A percentile compares a stretch with the other conserved stretches of the same genome.
phyloP scores from a whole-genome alignment of 2,113 vertebrate genomes.

The Gorsachius goisagi region DNA sequence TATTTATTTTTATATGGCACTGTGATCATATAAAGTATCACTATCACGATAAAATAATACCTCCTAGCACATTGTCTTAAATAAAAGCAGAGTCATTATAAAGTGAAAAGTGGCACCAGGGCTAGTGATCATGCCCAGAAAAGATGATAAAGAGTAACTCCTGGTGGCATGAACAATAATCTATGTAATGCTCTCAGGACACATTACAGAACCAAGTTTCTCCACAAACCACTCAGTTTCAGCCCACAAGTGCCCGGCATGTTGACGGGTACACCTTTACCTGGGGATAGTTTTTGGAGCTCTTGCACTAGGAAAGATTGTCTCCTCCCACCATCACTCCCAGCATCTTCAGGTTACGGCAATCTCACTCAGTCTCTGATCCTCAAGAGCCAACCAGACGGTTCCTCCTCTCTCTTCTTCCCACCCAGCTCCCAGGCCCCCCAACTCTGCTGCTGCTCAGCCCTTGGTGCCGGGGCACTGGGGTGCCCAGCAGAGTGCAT shows the following conservation, averaged over 20 bases:
- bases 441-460: background rate
- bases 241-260: background rate
- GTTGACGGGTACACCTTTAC: background rate
- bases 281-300: background rate
- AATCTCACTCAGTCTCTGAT: accelerated
- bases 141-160: background rate
- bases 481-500: background rate
- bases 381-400: background rate
- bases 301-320: background rate
- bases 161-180: background rate
- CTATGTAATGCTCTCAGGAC: background rate
- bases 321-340: background rate
- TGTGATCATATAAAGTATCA: background rate
- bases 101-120: background rate
- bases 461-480: background rate
- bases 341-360: background rate
- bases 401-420: background rate
- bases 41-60: background rate
- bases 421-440: background rate
- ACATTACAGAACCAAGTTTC: background rate
- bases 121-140: background rate
- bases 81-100: background rate
- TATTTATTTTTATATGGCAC: background rate
- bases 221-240: background rate
- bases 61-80: background rate